phyloP scores from a whole-genome alignment of 2,888 invertebrate genomes.

The Meteorus cinctellus region DNA sequence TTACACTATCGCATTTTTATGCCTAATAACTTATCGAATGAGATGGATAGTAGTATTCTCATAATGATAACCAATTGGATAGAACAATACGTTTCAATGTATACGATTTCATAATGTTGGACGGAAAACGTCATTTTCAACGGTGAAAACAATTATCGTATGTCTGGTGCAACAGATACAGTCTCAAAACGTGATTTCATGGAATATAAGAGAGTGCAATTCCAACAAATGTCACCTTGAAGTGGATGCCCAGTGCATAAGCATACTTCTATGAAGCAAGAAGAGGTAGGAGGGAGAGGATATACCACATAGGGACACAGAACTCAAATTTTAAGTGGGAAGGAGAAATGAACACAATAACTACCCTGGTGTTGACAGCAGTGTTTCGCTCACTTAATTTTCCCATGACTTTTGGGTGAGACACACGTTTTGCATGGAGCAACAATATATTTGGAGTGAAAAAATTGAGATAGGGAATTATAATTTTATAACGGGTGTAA shows the following conservation, averaged over 20 bases:
- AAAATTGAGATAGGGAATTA: not conserved
- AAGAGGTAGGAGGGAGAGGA: constrained; percentile 14
- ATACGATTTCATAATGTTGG: not conserved
- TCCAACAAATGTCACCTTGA: not conserved
- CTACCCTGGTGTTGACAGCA: not conserved
- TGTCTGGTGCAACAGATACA: not conserved
- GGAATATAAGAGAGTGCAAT: not conserved
- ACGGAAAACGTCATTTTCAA: not conserved
- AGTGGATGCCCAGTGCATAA: not conserved
- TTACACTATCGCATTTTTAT: not conserved
- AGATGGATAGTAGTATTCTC: not conserved
- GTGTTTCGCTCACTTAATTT: not conserved
- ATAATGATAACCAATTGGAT: not conserved
- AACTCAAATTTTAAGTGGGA: not conserved
- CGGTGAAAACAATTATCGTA: not conserved
- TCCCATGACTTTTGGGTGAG: constrained; percentile 19
- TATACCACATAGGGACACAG: not conserved
- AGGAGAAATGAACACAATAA: not conserved
- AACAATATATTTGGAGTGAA: not conserved
- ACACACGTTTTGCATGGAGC: not conserved
- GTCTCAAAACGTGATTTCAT: not conserved
- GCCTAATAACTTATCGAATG: not conserved
- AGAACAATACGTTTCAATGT: not conserved
- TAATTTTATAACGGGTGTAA: not conserved
- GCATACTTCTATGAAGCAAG: constrained; percentile 14